phyloP scores from a whole-genome alignment of 2,888 invertebrate species.

The Eucriotettix oculatus region DNA sequence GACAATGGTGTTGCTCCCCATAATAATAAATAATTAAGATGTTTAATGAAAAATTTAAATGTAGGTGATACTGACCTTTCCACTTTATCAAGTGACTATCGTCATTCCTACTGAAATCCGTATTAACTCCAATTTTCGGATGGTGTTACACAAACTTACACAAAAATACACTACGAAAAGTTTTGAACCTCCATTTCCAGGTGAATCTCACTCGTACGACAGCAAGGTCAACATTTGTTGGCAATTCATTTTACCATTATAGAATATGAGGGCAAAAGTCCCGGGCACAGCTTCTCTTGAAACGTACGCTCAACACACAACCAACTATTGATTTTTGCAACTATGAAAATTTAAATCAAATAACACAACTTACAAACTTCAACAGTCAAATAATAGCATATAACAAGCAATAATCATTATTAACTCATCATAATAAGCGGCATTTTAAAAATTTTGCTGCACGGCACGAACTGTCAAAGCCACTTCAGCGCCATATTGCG shows the following conservation, averaged over 20 bases:
- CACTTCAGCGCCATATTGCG: conserved; percentile 3
- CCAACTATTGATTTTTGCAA: neutral
- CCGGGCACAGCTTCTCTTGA: conserved; percentile 4
- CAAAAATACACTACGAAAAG: too few species aligned
- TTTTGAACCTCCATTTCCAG: too few species aligned
- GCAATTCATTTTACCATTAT: conserved; percentile 1
- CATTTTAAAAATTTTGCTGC: neutral
- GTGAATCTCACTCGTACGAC: too few species aligned
- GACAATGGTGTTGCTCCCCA: neutral
- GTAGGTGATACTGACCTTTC: neutral
- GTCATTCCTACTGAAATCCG: neutral
- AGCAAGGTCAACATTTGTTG: neutral
- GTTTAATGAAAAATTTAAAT: neutral
- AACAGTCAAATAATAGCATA: too few species aligned
- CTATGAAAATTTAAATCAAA: too few species aligned
- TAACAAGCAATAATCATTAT: neutral
- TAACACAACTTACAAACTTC: too few species aligned
- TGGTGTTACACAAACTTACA: too few species aligned
- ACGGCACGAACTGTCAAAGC: conserved; percentile 6
- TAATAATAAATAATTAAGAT: neutral
- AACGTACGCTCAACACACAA: neutral
- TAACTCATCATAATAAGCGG: neutral
- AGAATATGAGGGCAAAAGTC: neutral
- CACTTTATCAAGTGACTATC: neutral
- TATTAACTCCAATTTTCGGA: too few species aligned